Evolutionary conservation across 2,888 invertebrate genomes (phyloP).

Genomic region (Drosophila lacicola): DNA sequence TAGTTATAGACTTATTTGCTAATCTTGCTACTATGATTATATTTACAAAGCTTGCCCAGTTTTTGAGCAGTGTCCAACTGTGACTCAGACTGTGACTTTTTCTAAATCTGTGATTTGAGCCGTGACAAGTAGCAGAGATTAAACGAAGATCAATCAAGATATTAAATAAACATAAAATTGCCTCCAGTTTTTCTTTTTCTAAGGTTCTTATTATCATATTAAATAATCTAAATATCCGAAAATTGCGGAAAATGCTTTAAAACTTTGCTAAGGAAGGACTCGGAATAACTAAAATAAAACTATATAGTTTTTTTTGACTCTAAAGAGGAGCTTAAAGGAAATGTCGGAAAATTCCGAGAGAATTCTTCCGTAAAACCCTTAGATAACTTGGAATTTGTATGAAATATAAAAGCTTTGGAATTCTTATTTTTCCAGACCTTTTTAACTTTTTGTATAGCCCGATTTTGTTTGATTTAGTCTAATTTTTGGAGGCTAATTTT

Average conservation of each 20-base stretch:
- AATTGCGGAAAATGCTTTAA: too few relatives aligned
- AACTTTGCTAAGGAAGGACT: too few relatives aligned
- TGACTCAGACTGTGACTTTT: neutral
- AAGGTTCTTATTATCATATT: neutral
- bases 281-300: too few relatives aligned
- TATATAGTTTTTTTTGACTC: too few relatives aligned
- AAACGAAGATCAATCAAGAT: too few relatives aligned
- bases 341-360: too few relatives aligned
- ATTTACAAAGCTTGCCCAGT: conserved; percentile 6
- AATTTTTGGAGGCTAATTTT: neutral
- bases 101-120: neutral
- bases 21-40: conserved; percentile 4
- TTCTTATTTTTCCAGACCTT: neutral
- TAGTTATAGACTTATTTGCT: conserved; percentile 6
- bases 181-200: neutral
- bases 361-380: too few relatives aligned
- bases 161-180: neutral
- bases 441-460: neutral
- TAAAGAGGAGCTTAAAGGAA: too few relatives aligned
- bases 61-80: neutral
- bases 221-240: too few relatives aligned
- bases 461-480: neutral
- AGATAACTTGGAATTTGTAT: too few relatives aligned
- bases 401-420: neutral
- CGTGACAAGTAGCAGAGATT: neutral